Base-by-base conservation (phyloP, 2,113 vertebrate genomes). In the Ahaetulla prasina region DNA sequence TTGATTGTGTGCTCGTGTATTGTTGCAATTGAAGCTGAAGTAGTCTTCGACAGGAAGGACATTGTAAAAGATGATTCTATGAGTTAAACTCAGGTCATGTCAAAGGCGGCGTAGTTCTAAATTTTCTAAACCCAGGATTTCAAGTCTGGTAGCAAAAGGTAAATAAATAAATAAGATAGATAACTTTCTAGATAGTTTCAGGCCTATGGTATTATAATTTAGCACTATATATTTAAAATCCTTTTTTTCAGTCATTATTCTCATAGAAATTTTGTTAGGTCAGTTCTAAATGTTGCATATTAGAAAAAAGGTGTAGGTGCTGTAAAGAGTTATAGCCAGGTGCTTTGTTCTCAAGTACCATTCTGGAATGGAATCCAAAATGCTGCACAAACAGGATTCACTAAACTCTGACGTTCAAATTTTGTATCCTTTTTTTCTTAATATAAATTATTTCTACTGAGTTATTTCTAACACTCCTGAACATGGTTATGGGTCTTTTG, bases 401-500 rank as follows among this genome's bases (percentile, higher is more conserved):
- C 20, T 68, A 74, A 14, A 90, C 11, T 43, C 0, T 53, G 22
- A 16, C 4, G 87, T 90, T 55, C 4, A 45, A 9, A 94, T 7
- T 20, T 39, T 87, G 35, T 55, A 23, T 4, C n/a, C 20, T 87
- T 1, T 5, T 16, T 90, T 1, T 50, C 93, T 91, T 45, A 85
- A 0, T 88, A 93, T 92, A 93, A n/a, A 0, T 0, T 0, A 0
- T 6, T 49, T 18, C 0, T 86, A 94, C 89, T n/a, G 93, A 16
- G 25, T 57, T 23, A 80, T 80, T 80, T 80, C 47, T 25, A 90
- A 10, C 88, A 91, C 94, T 96, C 94, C 93, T 86, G 91, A 94
- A 39, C 50, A 96, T 88, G 87, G 87, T 91, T 92, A 87, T 11
- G 88, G 84, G 57, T 95, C 95, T 96, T 89, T 95, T 88, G 96